phyloP scores from a whole-genome alignment of 2,797 vertebrate genomes.

The Notolabrus celidotus region DNA sequence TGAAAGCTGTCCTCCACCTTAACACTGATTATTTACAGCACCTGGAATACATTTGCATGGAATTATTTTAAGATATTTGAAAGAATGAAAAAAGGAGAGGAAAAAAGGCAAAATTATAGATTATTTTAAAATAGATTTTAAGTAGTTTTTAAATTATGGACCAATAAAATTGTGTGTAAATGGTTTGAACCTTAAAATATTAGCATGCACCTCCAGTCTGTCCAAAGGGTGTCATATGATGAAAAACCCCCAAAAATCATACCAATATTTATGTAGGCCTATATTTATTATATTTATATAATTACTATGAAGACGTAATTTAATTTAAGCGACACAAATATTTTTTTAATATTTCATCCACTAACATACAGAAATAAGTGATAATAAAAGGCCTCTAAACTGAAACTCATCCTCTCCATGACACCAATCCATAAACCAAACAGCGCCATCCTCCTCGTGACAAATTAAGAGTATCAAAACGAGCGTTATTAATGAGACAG shows the following conservation, averaged over 20 bases:
- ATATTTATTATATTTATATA: no score
- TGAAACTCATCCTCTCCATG: neutral
- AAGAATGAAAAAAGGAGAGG: neutral
- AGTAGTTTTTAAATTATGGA: no score
- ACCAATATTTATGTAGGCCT: no score
- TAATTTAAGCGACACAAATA: no score
- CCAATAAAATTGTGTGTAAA: no score
- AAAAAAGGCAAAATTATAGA: neutral
- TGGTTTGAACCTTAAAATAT: no score
- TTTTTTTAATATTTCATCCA: slow-evolving; percentile 25
- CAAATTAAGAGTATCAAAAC: slow-evolving; percentile 79
- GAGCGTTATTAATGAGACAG: slow-evolving; percentile 77
- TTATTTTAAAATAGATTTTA: no score
- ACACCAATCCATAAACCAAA: slow-evolving; percentile 54
- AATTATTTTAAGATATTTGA: slow-evolving; percentile 29
- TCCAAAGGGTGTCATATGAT: no score
- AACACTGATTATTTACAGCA: slow-evolving; percentile 65
- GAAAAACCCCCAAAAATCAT: no score
- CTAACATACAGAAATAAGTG: neutral
- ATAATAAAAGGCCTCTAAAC: slow-evolving; percentile 2
- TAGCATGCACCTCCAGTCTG: no score
- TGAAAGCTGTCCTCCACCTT: slow-evolving; percentile 60
- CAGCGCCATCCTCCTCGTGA: slow-evolving; percentile 47
- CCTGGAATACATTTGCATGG: slow-evolving; percentile 64
- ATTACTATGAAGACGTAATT: no score